Conservation (phyloP, 2,797 vertebrate genomes). For the Betta splendens region DNA sequence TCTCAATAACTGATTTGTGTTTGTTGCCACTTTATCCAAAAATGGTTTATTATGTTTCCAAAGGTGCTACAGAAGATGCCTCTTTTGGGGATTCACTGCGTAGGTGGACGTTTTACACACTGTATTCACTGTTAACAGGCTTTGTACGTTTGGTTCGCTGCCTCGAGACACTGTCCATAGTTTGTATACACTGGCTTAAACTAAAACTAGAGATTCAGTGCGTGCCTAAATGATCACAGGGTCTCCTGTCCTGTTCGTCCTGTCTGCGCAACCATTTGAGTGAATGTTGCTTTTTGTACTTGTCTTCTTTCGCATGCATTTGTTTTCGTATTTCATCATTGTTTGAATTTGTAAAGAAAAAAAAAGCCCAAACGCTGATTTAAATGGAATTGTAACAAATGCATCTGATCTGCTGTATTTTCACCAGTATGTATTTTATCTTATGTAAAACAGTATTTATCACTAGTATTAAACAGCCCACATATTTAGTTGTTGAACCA, state of each 20-base stretch:
- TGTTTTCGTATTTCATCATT: constrained; percentile 54
- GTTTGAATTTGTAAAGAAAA: constrained; percentile 37
- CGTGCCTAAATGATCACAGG: constrained; percentile 62
- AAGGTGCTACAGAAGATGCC: constrained; percentile 84
- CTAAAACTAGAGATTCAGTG: constrained; percentile 51
- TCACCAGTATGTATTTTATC: constrained; percentile 40
- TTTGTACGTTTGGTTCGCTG: constrained; percentile 54
- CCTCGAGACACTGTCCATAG: constrained; percentile 39
- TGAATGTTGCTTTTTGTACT: constrained; percentile 41
- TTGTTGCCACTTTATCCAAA: constrained; percentile 64
- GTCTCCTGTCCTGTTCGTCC: constrained; percentile 52
- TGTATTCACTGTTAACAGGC: constrained; percentile 24
- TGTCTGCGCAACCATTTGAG: constrained; percentile 21
- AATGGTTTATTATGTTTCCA: constrained; percentile 67
- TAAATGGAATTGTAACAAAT: constrained; percentile 45
- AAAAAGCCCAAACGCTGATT: constrained; percentile 32
- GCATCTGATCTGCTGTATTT: constrained; percentile 50
- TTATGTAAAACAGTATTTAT: constrained; percentile 50
- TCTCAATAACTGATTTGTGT: constrained; percentile 59
- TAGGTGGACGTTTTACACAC: constrained; percentile 32
- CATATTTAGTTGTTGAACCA: constrained; percentile 22
- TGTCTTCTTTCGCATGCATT: constrained; percentile 71
- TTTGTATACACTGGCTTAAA: constrained; percentile 61
- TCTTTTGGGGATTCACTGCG: constrained; percentile 57
- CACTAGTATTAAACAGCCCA: constrained; percentile 15